Base-by-base conservation (phyloP, 2,113 vertebrate genomes). In the Larimichthys polyactis region DNA sequence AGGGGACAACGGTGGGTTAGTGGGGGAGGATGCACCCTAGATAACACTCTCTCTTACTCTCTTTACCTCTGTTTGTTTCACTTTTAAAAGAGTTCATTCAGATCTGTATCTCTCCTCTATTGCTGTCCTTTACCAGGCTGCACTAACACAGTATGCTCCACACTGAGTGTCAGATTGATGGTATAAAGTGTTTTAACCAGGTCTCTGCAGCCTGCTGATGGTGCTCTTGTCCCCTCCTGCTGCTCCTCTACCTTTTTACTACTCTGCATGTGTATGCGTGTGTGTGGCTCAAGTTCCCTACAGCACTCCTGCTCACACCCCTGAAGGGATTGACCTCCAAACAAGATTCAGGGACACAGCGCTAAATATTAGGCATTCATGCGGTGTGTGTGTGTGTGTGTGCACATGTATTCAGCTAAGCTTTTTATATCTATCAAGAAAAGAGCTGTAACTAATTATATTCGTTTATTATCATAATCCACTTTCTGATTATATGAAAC, bases 31-130 rank as follows among this genome's bases (percentile, higher is more conserved):
- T 90, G 87, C 93, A 95, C 72, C 96, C 95, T 93, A 96, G 96
- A 97, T 95, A 97, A 97, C 94, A 91, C 96, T 97, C 94, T 96
- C 96, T 96, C 94, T 95, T 85, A 87, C 67, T 87, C 74, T 81
- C 74, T 71, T 32, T 80, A 10, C 27, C 63, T n/a, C 6, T n/a
- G 2, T 51, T 60, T 19, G 15, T n/a, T 36, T 24, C 0, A 27
- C 6, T n/a, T 62, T 43, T n/a, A 3, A 46, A 46, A 46, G 12
- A 46, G 11, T 48, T 27, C 44, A 11, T 27, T 36, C 4, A 12
- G 2, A 46, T 29, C 27, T 15, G 17, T 36, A 17, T 48, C 63
- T 49, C 11, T 51, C 9, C 24, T 48, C 20, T 78, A 46, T 60
- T 4, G 40, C 71, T 76, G 36, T 74, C 32, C 2, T 60, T 19